A percentile compares a stretch with the other conserved stretches of the same genome.
Evolutionary conservation across 2,797 vertebrate genomes (phyloP).

Genomic region (Melanotaenia nigrans): DNA sequence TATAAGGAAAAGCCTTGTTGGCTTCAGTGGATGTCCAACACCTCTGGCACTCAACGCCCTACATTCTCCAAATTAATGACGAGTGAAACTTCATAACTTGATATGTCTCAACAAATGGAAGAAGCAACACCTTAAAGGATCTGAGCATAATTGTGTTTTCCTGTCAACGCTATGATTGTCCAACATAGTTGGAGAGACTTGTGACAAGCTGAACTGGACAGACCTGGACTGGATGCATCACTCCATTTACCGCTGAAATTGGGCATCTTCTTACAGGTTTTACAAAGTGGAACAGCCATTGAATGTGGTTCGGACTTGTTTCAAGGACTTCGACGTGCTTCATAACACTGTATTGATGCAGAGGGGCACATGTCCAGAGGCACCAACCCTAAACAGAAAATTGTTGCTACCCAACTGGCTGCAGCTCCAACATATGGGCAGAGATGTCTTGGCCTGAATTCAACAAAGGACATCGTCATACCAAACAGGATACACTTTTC

Average conservation of each 20-base stretch:
- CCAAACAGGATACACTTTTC: conserved; percentile 23
- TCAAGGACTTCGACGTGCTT: conserved; percentile 22
- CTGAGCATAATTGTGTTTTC: conserved; percentile 16
- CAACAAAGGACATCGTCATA: conserved; percentile 25
- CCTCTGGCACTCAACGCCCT: conserved; percentile 23
- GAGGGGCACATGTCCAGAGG: conserved; percentile 15
- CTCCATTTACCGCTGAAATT: conserved; percentile 13
- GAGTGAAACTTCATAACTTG: conserved; percentile 20
- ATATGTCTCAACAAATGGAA: conserved; percentile 23
- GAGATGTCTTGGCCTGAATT: conserved; percentile 11
- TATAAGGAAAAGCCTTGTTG: conserved; percentile 8
- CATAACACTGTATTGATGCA: conserved; percentile 20
- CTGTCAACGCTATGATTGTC: conserved; percentile 19
- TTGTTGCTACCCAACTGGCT: conserved; percentile 7
- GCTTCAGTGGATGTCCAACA: conserved; percentile 24
- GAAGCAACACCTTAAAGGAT: conserved; percentile 12
- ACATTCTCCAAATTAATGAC: conserved; percentile 15
- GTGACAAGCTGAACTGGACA: conserved; percentile 6
- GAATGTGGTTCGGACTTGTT: conserved; percentile 5
- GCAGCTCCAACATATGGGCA: conserved; percentile 6
- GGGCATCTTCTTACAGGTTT: not conserved
- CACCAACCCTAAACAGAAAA: conserved; percentile 21
- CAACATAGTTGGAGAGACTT: conserved; percentile 26
- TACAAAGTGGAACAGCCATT: not conserved
- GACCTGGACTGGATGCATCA: conserved; percentile 12